Base-by-base conservation (phyloP, 2,888 invertebrate species). In the Drosophila parthenogenetica region DNA sequence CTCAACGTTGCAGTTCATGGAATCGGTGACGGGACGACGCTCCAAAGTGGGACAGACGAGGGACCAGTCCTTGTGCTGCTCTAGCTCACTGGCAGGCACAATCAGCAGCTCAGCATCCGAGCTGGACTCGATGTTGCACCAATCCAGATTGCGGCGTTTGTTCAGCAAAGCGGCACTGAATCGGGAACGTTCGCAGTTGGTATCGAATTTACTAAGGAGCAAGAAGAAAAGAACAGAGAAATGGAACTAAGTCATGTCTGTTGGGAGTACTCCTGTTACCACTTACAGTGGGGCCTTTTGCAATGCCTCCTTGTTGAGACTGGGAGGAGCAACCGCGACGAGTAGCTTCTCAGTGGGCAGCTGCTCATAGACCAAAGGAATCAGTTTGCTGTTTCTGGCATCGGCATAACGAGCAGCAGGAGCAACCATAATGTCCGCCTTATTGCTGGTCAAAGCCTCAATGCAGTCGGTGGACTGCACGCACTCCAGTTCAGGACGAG, bases 401-500 rank as follows among this genome's bases (percentile, higher is more conserved):
- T 85, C 87, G 10, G 84, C 87, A 54, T 90, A 90, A 4, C 74
- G 74, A 3, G 74, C 58, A 0, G 85, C 90, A 0, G 72, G 72
- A 0, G 90, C 73, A 0, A 90, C 79, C 2, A 79, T 73, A 66
- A 90, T 77, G 76, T 92, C 92, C 4, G 91, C 91, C 60, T 91
- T 85, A 39, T 58, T 64, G 22, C 79, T 80, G 40, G 83, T 71
- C 16, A 92, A 79, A 5, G 90, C 85, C 55, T 87, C 74, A 25
- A 91, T 69, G 42, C 92, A 92, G 46, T 94, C 94, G 49, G 94
- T 93, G 25, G 93, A 93, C 40, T 94, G 93, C 45, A 95, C 94
- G 89, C 98, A 98, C 87, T 96, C 95, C 50, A 98, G 93, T 76
- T 95, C 94, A 0, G 98, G 98, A 5, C 97, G 93, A 43, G 96